Base-by-base conservation (phyloP, 2,888 invertebrate genomes). In the Bugulina stolonifera region DNA sequence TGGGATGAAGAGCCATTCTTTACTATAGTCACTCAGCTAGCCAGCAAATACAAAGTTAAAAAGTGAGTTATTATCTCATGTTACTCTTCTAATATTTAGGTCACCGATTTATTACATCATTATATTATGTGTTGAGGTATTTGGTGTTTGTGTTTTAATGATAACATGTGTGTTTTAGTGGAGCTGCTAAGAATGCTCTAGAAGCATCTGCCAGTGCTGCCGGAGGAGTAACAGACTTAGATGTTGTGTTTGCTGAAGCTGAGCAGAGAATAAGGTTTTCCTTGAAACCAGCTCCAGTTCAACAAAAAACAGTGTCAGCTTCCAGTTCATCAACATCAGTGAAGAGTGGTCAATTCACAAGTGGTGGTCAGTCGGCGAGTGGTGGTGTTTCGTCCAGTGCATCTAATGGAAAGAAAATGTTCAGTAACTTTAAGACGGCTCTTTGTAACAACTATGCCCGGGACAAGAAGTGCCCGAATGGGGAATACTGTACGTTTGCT, bases 401-500 rank as follows among this genome's bases (percentile, higher is more conserved):
- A 10, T 5, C 10, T 18, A 43, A 5, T 18, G 10, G 18, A 18
- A 18, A 5, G 5, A 43, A 43, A 18, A 43, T 43, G 43, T 43
- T 43, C 43, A 27, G 32, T 32, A 64, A 64, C 64, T 64, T 29
- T 32, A 64, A 64, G 32, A 64, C 64, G 10, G 32, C 10, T 14
- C 22, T 64, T 3, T 64, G 64, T 32, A 32, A 64, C 18, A 34
- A 64, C 32, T 64, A 27, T 22, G 25, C 18, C 3, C 27, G n/a
- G 29, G 27, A 25, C 34, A 64, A 32, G 27, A 27, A 32, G 10
- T 64, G 64, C 32, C 64, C 64, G 1, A 25, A 27, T 10, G 34
- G 34, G 32, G 64, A 64, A n/a, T 32, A 64, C 27, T 64, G 64
- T n/a, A 64, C 64, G 10, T 64, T 64, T 32, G 64, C 64, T 14